phyloP scores from a whole-genome alignment of 1,140 invertebrate species.

The Bombus haemorrhoidalis region DNA sequence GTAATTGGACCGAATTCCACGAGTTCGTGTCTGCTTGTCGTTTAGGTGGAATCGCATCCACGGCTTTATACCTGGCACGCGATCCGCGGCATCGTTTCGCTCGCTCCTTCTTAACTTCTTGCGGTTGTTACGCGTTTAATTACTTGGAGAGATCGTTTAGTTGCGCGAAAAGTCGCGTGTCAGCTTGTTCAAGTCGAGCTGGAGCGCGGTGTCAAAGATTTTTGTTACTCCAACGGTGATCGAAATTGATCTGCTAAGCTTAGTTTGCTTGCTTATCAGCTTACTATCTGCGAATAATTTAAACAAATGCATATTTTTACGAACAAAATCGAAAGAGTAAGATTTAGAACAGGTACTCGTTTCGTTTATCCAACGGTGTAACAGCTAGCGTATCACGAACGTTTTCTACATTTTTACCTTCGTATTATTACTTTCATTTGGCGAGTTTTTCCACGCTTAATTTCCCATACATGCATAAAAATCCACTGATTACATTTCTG shows the following conservation, averaged over 20 bases:
- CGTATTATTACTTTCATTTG: too few species aligned
- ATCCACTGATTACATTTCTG: too few species aligned
- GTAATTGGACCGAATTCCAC: conserved; percentile 66
- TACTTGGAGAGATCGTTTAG: conserved; percentile 11
- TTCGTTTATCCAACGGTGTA: background rate
- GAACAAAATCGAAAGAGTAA: too few species aligned
- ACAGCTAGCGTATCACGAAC: too few species aligned
- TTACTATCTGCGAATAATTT: too few species aligned
- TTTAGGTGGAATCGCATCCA: conserved; percentile 31
- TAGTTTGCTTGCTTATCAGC: too few species aligned
- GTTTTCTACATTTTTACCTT: too few species aligned
- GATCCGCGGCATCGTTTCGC: conserved; percentile 17
- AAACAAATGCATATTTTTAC: too few species aligned
- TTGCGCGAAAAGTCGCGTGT: background rate
- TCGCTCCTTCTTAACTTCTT: conserved; percentile 26
- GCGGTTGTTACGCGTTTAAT: conserved; percentile 38
- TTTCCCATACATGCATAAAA: too few species aligned
- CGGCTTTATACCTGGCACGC: conserved; percentile 56
- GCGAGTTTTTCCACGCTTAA: too few species aligned
- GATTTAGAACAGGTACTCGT: background rate
- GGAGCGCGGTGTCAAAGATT: background rate
- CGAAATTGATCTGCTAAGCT: background rate
- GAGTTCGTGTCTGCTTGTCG: conserved; percentile 45
- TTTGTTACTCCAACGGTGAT: background rate
- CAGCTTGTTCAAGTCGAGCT: background rate